Evolutionary conservation across 2,797 vertebrate species (phyloP).

Genomic region (Centroberyx gerrardi): DNA sequence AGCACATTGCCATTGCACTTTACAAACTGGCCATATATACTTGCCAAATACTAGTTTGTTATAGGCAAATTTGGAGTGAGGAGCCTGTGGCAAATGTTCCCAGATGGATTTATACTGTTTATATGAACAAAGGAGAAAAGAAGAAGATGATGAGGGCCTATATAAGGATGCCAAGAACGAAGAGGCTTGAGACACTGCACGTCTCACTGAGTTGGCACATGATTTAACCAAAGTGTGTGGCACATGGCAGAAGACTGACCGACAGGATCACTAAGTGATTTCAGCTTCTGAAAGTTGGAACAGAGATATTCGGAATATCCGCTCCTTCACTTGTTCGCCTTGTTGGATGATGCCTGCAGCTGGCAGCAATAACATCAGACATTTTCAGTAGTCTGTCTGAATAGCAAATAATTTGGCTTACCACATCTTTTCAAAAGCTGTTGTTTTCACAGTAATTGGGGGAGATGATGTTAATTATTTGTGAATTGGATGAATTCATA

Average conservation of each 20-base stretch:
- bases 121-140: constrained; percentile 15
- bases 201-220: constrained; percentile 20
- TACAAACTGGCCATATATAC: neutral
- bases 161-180: constrained; percentile 27
- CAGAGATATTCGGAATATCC: neutral
- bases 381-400: neutral
- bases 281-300: constrained; percentile 18
- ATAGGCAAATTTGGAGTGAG: neutral
- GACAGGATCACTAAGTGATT: constrained; percentile 16
- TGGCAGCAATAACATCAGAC: neutral
- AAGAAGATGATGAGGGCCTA: constrained; percentile 11
- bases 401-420: neutral
- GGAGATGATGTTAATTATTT: neutral
- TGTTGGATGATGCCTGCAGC: neutral
- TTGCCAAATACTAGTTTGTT: neutral
- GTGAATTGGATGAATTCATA: neutral
- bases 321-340: neutral
- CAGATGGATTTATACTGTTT: constrained; percentile 16
- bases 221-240: constrained; percentile 8
- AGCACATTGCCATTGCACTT: neutral
- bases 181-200: constrained; percentile 23
- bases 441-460: neutral
- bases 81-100: neutral
- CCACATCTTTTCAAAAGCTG: neutral
- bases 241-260: constrained; percentile 28